A percentile compares a stretch with the other conserved stretches of the same genome.
Conservation (phyloP, 2,888 invertebrate species). For the Argyresthia albistria region DNA sequence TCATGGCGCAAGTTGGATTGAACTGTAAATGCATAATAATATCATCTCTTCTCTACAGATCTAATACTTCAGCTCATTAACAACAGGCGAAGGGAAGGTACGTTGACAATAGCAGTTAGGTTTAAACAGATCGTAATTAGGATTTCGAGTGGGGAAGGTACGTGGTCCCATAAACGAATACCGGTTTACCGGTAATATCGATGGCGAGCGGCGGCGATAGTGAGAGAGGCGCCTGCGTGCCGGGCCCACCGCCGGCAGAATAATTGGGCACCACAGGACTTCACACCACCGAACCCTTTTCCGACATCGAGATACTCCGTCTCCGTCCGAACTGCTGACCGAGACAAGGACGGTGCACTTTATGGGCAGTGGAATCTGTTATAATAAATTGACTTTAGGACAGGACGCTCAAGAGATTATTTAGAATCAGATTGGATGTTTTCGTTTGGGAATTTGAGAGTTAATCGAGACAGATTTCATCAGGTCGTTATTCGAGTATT, state of each 20-base stretch:
- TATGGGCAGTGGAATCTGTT: not conserved
- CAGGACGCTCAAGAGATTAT: not conserved
- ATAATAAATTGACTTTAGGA: slow-evolving; percentile 5
- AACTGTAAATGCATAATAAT: too few species aligned
- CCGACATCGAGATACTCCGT: not conserved
- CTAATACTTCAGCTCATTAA: too few species aligned
- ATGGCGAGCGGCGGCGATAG: slow-evolving; percentile 65
- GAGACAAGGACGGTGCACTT: not conserved
- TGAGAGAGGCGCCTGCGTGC: slow-evolving; percentile 55
- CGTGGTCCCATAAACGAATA: slow-evolving; percentile 57
- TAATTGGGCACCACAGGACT: slow-evolving; percentile 70
- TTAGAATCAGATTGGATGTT: not conserved
- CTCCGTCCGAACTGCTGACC: not conserved
- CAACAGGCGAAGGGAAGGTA: too few species aligned
- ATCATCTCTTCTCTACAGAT: too few species aligned
- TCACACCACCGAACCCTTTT: slow-evolving; percentile 43
- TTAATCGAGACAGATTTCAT: slow-evolving; percentile 32
- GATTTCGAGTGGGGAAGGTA: slow-evolving; percentile 22
- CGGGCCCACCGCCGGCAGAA: slow-evolving; percentile 61
- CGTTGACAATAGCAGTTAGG: slow-evolving; percentile 3
- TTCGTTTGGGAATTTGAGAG: slow-evolving; percentile 28
- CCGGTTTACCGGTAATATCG: slow-evolving; percentile 60
- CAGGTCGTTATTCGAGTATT: slow-evolving; percentile 14
- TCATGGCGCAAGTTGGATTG: too few species aligned
- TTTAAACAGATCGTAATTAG: slow-evolving; percentile 22